Evolutionary conservation across 1,140 invertebrate genomes (phyloP), one percentile per base, ranked within the genome.

Genomic region (Drosophila carrolli): DNA sequence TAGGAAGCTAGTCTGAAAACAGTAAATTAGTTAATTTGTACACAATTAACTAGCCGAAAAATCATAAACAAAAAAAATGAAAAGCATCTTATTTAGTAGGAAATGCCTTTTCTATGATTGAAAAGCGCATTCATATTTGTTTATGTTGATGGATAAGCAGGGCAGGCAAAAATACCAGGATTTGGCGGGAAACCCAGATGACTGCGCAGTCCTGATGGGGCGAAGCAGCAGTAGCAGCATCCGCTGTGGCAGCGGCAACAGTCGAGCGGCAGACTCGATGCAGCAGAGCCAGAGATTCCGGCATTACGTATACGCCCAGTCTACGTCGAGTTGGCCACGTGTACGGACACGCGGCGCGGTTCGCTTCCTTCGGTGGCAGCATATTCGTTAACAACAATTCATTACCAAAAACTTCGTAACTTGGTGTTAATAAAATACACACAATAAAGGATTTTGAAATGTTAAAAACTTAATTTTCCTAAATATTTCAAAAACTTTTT

Each of bases 321-420:
- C 58, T 62, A 78, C 81, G 83, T 89, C 83, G 83, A 84, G 68
- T 53, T 77, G 62, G 84, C 84, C 83, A 89, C 84, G 84, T 80
- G 84, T 66, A 86, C 83, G 75, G 83, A 85, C 83, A 82, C 58
- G 75, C 54, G 41, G 51, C 66, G 35, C 68, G 62, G 53, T 57
- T 57, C 50, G 54, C 10, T 53, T 63, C 19, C 14, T 55, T 32
- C 40, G 14, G 35, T 32, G 37, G 29, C 35, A 35, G 19, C n/a
- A n/a, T 14, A 35, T 41, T 53, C 50, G 50, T 19, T 37, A 53
- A 14, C 38, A 65, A 11, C 35, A 37, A 23, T 13, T 32, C 53
- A 65, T 29, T 43, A 57, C 35, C 53, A 16, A 23, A 27, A 67
- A 53, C 37, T n/a, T 71, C 67, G 67, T 51, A 65, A 40, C 8